Conservation (phyloP, 2,113 vertebrate species). For the Sialia sialis region DNA sequence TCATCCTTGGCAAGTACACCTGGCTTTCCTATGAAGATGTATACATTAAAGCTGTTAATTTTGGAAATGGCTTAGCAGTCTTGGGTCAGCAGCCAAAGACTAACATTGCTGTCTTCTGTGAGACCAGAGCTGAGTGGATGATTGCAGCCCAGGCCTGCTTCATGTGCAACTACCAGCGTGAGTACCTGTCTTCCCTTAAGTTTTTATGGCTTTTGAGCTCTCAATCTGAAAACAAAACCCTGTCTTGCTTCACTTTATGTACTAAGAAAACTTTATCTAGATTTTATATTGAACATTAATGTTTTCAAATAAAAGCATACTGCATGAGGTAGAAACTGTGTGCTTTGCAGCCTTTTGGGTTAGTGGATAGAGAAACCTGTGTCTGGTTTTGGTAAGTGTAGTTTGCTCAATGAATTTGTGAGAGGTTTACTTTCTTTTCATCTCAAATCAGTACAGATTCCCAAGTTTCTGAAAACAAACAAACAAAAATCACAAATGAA, state of each 20-base stretch:
- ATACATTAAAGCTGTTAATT: constrained; percentile 73
- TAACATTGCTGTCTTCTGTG: constrained; percentile 95
- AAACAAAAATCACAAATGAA: background rate
- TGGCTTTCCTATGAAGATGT: constrained; percentile 88
- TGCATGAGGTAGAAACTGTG: background rate
- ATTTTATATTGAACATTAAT: background rate
- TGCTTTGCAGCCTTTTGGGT: background rate
- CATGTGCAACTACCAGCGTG: constrained; percentile 91
- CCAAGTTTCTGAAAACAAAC: background rate
- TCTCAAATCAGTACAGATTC: background rate
- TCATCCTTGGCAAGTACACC: constrained; percentile 87
- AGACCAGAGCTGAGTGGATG: constrained; percentile 94
- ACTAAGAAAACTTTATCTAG: background rate
- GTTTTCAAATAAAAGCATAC: background rate
- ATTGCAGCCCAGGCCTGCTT: constrained; percentile 91
- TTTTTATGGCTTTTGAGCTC: background rate
- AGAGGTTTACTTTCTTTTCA: background rate
- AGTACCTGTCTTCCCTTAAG: constrained; percentile 30
- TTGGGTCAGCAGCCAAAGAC: constrained; percentile 86
- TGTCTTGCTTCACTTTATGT: background rate
- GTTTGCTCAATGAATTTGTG: background rate
- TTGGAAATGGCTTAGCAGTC: constrained; percentile 85
- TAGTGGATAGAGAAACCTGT: background rate
- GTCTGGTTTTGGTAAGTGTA: background rate
- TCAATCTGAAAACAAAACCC: background rate